Evolutionary conservation across 2,888 invertebrate species (phyloP), one percentile per base, ranked within the genome.

Genomic region (Oscheius sp.): DNA sequence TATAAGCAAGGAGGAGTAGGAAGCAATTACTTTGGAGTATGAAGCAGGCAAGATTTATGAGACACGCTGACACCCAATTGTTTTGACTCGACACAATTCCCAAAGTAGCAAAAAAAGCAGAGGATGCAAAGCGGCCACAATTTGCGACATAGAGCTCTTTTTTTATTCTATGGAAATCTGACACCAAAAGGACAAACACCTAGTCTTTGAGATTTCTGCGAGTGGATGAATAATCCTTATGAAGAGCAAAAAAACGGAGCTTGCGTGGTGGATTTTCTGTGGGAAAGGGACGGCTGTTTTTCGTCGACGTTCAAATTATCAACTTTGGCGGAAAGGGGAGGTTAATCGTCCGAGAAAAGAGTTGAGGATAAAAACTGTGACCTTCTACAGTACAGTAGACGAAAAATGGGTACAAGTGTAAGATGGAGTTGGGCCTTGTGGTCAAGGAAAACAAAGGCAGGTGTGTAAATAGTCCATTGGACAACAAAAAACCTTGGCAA

Each of bases 61-160:
- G 55, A 55, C 55, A 49, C 18, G 49, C 49, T 49, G 49, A 49
- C 16, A 18, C 49, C 18, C 29, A 27, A 27, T 2, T 58, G 58
- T 27, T 27, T 58, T 27, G 25, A n/a, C 18, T 41, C 58, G 58
- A 61, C 61, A 27, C n/a, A 61, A 61, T 61, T 61, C 61, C 41
- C 61, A 43, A 41, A 43, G 61, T 43, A 41, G 43, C 21, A 55
- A 3, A 55, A 55, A 25, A 49, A 49, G 13, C 3, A 21, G 16
- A 9, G 49, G 49, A 49, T 7, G 16, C 2, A 49, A 7, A 18
- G 49, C 16, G 49, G 16, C n/a, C 21, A 21, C 5, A 49, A 49
- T 49, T 3, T 49, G 49, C 16, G 49, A 49, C 6, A 49, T 3
- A 35, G 35, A 35, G 35, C 3, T 6, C 9, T 9, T 35, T 35